Conservation (phyloP, 2,797 vertebrate species). For the Anomalospiza imberbis region DNA sequence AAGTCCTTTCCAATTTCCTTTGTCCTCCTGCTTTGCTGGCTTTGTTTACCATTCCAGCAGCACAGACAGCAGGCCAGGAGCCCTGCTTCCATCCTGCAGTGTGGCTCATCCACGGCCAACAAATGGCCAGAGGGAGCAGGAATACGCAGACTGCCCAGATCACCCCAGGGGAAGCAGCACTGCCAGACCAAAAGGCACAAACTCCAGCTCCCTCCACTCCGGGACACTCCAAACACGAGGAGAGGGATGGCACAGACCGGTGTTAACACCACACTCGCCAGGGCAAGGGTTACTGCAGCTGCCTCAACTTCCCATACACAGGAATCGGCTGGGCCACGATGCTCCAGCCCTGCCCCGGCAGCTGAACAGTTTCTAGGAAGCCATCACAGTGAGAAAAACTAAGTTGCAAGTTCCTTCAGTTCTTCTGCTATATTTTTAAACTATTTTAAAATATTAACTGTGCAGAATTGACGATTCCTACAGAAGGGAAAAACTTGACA, state of each 20-base stretch:
- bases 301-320: accelerated
- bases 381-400: neutral
- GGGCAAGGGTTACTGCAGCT: neutral
- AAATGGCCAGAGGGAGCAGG: neutral
- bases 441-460: slow-evolving; percentile 28
- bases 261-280: neutral
- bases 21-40: neutral
- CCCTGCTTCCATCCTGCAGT: neutral
- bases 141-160: neutral
- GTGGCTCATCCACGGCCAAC: neutral
- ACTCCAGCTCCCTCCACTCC: neutral
- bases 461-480: neutral
- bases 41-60: neutral
- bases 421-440: neutral
- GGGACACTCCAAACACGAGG: neutral
- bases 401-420: neutral
- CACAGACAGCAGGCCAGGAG: neutral
- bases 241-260: neutral
- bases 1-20: neutral
- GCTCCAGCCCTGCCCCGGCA: neutral
- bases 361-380: neutral
- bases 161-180: neutral
- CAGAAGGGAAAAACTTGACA: neutral
- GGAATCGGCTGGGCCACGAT: accelerated
- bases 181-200: neutral